phyloP scores from a whole-genome alignment of 2,797 vertebrate species.

The Rhodeus uyekii region DNA sequence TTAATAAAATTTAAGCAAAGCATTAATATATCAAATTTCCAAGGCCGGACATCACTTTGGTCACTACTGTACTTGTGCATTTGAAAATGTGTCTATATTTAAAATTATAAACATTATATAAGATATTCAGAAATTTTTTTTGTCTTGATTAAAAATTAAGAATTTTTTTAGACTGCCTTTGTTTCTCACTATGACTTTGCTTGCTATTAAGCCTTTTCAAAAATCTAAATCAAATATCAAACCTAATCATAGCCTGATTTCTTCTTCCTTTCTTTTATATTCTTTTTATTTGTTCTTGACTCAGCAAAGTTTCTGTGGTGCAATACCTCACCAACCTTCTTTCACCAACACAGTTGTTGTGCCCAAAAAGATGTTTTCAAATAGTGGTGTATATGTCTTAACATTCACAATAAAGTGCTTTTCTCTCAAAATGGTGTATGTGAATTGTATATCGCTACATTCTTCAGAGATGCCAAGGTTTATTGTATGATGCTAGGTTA shows the following conservation, averaged over 20 bases:
- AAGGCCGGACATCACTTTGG: background rate
- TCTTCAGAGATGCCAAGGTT: background rate
- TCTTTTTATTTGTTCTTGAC: background rate
- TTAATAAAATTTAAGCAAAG: background rate
- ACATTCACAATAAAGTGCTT: constrained; percentile 26
- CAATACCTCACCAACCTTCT: background rate
- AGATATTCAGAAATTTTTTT: background rate
- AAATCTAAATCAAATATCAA: background rate
- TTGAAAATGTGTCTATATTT: background rate
- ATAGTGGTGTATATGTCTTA: background rate
- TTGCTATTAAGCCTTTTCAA: background rate
- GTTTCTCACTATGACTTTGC: background rate
- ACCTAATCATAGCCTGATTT: background rate
- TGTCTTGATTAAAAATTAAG: background rate
- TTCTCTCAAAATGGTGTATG: background rate
- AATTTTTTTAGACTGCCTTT: background rate
- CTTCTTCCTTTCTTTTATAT: constrained; percentile 20
- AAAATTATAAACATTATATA: background rate
- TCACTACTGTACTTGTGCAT: background rate
- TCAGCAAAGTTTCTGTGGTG: background rate
- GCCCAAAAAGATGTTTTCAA: background rate
- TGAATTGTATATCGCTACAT: background rate
- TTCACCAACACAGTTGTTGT: constrained; percentile 6
- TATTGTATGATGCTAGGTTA: background rate
- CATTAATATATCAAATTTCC: background rate